Base-by-base conservation (phyloP, 2,888 invertebrate species). In the Noctua pronuba region DNA sequence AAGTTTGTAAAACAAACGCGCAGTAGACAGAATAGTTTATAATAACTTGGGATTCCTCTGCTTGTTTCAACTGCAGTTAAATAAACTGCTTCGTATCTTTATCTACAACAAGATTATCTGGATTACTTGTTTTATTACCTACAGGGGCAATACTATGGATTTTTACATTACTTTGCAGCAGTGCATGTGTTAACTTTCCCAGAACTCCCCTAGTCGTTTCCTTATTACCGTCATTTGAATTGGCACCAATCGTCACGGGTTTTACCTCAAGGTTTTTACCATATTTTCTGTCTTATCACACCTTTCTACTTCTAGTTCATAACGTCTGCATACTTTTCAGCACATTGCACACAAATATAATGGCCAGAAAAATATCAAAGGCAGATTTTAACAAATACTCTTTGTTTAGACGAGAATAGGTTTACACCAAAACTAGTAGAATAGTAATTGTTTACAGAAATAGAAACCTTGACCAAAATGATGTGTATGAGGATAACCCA, bases 401-500 rank as follows among this genome's bases (percentile, higher is more conserved):
- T 55, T 74, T 65, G 8, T 64, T 55, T 8, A 62, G 41, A 11
- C 13, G 7, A 31, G 21, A 62, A 41, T 64, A 68, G 1, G 24
- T 49, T 68, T 31, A 24, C 28, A 7, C 21, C 21, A 75, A 75
- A 11, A 38, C 8, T 0, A 35, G 64, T 44, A 62, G 52, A 73
- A 77, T 28, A 65, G 18, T 10, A 60, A 78, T 74, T 69, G n/a
- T 55, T 49, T 58, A 31, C 35, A 74, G 41, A 72, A 83, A 69
- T 24, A 66, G 41, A 66, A 78, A 46, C 88, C 85, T 85, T 80
- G 79, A 68, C 35, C 28, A 75, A 65, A 64, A 77, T 49, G 41
- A 66, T 74, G 77, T 81, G 65, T 75, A 75, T 75, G 75, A 84
- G 86, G 77, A 83, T 86, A 86, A 82, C 55, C 82, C 83, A 85